Percentiles rank a stretch among this genome's conserved stretches.
phyloP scores from a whole-genome alignment of 2,888 invertebrate species.

The Cheilosia grossa region DNA sequence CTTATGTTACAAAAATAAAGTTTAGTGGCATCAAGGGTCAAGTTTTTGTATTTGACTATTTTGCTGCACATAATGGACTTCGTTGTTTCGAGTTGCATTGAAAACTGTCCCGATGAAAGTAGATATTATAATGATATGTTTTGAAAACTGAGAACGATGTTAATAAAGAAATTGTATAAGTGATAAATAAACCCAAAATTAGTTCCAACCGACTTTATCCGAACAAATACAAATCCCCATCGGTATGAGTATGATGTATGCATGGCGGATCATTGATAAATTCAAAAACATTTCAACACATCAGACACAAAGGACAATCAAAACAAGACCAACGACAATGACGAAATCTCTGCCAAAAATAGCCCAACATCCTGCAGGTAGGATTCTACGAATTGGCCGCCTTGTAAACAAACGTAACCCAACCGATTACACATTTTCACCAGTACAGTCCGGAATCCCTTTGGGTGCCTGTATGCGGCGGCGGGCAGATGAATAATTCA shows the following conservation, averaged over 20 bases:
- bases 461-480: not conserved
- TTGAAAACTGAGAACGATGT: not conserved
- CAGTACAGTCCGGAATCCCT: not conserved
- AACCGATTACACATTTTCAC: constrained; percentile 22
- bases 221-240: constrained; percentile 5
- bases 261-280: not conserved
- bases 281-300: constrained; percentile 34
- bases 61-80: no score
- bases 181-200: no score
- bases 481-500: constrained; percentile 46
- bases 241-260: not conserved
- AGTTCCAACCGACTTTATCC: not conserved
- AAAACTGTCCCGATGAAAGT: no score
- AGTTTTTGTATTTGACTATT: no score
- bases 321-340: constrained; percentile 7
- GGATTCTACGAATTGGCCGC: not conserved
- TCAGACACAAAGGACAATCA: constrained; percentile 23
- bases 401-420: not conserved
- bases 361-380: not conserved
- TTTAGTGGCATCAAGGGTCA: no score
- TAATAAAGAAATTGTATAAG: no score
- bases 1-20: no score
- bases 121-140: no score
- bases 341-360: not conserved
- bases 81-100: no score